Evolutionary conservation across 2,888 invertebrate genomes (phyloP), one percentile per base, ranked within the genome.

Genomic region (Bruchidius siliquastri): DNA sequence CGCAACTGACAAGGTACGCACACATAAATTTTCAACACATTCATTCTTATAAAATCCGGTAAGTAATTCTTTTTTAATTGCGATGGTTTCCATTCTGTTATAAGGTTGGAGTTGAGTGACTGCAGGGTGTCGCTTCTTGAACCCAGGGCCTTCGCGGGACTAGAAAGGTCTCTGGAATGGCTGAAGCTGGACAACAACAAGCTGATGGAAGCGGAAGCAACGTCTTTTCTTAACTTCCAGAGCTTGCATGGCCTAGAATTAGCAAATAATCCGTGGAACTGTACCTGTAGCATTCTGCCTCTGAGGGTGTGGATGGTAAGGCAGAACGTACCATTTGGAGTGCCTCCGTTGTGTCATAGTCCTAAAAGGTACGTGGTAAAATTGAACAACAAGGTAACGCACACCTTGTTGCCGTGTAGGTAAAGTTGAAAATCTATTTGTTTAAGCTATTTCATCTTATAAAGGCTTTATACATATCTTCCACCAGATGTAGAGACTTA

Each of bases 201-300:
- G 82, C 84, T 96, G 76, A 88, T 90, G 71, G 90, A 92, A 75
- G 88, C 94, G 20, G 88, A 90, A 74, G 90, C 93, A 20, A 89
- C 90, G 66, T 90, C 92, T 18, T 87, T 95, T 75, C 92, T 91
- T 0, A 89, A 91, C 13, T 86, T 95, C 70, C 88, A 91, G 77
- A 91, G 90, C 77, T 86, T 95, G 72, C 92, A 94, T 82, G 94
- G 93, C 20, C 86, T 95, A 76, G 93, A 93, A 81, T 85, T 95
- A 77, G 91, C 92, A n/a, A 90, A 89, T 75, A 95, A 95, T 85
- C 93, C 92, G 0, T 95, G 95, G 94, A 93, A 94, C 84, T 95
- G 95, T 84, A 92, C 93, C 68, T 95, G 95, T 84, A 89, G 90
- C 26, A 84, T 95, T 75, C 88, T 93, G 73, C 93, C 94, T 0